phyloP scores from a whole-genome alignment of 2,888 invertebrate genomes.

The Ceriagrion tenellum region DNA sequence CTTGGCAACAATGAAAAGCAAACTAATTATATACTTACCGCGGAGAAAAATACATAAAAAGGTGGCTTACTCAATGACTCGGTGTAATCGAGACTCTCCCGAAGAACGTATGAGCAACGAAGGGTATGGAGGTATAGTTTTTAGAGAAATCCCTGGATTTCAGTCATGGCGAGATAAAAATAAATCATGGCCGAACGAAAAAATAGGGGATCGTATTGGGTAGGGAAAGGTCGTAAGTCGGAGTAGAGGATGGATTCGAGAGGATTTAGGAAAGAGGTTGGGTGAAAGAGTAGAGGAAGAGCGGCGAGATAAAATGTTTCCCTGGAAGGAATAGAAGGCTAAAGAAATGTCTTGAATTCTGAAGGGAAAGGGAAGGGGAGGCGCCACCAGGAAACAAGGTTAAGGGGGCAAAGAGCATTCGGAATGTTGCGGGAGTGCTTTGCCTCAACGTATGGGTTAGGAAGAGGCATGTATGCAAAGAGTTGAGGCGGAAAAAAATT shows the following conservation, averaged over 20 bases:
- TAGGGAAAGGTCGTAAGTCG: not conserved
- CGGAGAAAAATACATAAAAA: no score
- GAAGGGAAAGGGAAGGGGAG: not conserved
- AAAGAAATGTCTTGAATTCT: not conserved
- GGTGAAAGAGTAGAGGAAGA: not conserved
- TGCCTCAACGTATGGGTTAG: not conserved
- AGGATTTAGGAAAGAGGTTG: no score
- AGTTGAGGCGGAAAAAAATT: no score
- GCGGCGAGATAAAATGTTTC: not conserved
- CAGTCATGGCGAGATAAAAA: not conserved
- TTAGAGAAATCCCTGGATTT: not conserved
- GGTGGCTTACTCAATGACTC: no score
- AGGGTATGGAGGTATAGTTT: not conserved
- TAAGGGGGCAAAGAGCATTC: conserved; percentile 12
- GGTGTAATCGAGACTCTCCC: no score
- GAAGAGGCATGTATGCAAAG: not conserved
- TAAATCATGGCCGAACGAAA: not conserved
- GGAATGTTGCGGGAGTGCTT: not conserved
- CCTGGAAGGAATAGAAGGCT: not conserved
- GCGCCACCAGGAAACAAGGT: not conserved
- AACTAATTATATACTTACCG: no score
- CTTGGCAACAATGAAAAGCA: no score
- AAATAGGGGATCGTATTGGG: not conserved
- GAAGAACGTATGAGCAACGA: no score
- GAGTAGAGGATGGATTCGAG: not conserved